Percentiles rank a stretch among this genome's conserved stretches.
Evolutionary conservation across 2,888 invertebrate species (phyloP).

Genomic region (Agonopterix alstromeriana): DNA sequence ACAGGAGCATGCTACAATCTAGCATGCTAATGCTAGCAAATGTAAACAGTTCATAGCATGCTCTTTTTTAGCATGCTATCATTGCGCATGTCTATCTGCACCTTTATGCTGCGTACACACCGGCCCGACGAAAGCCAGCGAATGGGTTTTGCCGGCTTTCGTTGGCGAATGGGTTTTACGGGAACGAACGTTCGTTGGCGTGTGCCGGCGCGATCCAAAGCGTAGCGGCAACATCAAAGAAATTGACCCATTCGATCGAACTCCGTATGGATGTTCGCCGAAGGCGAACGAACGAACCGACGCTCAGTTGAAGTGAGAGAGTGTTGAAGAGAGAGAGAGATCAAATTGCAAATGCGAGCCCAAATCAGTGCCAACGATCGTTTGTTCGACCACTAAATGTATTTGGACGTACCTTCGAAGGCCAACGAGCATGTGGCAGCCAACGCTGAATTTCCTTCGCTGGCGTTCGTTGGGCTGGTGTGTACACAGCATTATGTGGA

Average conservation of each 20-base stretch:
- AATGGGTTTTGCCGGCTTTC: neutral
- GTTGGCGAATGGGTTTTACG: neutral
- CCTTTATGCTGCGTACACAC: no score
- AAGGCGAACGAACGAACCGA: neutral
- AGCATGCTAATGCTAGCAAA: no score
- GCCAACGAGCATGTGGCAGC: neutral
- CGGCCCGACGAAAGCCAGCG: no score
- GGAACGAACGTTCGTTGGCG: neutral
- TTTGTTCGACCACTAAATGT: neutral
- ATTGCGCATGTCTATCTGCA: no score
- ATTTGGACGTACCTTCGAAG: neutral
- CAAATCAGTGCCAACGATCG: neutral
- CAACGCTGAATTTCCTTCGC: neutral
- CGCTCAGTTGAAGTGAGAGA: neutral
- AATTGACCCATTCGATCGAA: neutral
- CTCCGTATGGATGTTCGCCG: neutral
- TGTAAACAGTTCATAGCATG: no score
- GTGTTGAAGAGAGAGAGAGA: neutral
- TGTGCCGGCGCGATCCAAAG: neutral
- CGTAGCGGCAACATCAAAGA: neutral
- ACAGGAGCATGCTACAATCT: no score
- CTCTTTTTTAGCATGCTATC: no score
- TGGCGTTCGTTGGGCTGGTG: neutral
- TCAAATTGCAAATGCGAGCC: neutral
- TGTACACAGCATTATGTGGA: neutral